Evolutionary conservation across 2,888 invertebrate species (phyloP).

Genomic region (Ceraclea dissimilis): DNA sequence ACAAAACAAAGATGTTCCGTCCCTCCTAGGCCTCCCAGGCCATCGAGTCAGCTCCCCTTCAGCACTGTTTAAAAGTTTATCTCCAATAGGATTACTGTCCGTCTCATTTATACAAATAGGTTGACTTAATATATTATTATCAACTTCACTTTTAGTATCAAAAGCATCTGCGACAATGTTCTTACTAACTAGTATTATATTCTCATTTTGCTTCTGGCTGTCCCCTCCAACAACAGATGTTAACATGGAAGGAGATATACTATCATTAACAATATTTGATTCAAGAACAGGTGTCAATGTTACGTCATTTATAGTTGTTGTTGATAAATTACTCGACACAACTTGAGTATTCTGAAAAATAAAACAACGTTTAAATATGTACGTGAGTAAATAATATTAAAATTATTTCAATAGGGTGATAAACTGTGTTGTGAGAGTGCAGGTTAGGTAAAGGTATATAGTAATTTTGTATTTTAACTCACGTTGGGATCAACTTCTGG

Average conservation of each 20-base stretch:
- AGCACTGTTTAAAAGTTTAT: not conserved
- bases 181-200: not conserved
- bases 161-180: too few species aligned
- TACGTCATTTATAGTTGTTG: too few species aligned
- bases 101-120: not conserved
- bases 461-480: not conserved
- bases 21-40: conserved; percentile 10
- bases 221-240: not conserved
- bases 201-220: not conserved
- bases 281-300: too few species aligned
- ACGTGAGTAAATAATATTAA: too few species aligned
- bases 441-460: not conserved
- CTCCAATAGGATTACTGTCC: not conserved
- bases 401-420: too few species aligned
- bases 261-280: too few species aligned
- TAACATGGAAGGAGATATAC: too few species aligned
- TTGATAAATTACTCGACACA: too few species aligned
- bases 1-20: not conserved
- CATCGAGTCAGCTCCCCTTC: not conserved
- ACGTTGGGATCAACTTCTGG: not conserved
- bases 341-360: too few species aligned
- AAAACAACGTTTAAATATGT: too few species aligned
- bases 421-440: too few species aligned
- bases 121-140: not conserved
- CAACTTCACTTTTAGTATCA: not conserved